Evolutionary conservation across 92 coral and sea anemone species (phyloP), one percentile per base, ranked within the genome.

Genomic region (Ricordea florida): DNA sequence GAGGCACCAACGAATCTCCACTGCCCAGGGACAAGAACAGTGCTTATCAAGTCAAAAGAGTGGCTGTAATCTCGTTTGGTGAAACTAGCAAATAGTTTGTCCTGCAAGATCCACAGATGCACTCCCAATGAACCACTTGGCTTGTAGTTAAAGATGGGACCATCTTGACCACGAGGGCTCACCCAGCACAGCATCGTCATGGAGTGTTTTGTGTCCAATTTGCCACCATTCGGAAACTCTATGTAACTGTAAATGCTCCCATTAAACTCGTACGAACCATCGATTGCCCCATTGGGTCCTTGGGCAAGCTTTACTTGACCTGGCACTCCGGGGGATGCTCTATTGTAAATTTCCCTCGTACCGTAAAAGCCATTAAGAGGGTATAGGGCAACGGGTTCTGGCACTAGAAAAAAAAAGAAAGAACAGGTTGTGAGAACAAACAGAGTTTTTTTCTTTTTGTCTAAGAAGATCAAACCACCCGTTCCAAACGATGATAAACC

Each of bases 1-100:
- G 94, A 59, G 0, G 85, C 83, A 0, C 94, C 94, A 4, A 89
- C 85, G 9, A 58, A 89, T 13, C 62, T 66, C 94, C 94, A 89
- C 11, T 47, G 34, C 11, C 20, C 44, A 4, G 52, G 79, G 21
- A 28, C 32, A 0, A 37, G 63, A 15, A 3, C 8, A 30, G 55
- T 28, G 36, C 33, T 40, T 24, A 7, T 0, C 60, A 66, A 32
- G 24, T n/a, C 7, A 10, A 23, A 14, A 20, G 90, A 73, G 23
- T 36, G 30, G 1, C 57, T 34, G 43, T 72, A 30, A 47, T 75
- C 64, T 62, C 94, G 65, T 26, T 43, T 68, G 4, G 60, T 56
- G 16, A 85, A 43, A 16, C 90, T 90, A 2, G 55, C 85, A 15
- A 74, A 69, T 2, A 89, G 76, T 13, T 64, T 24, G 1, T 32